Evolutionary conservation across 2,888 invertebrate species (phyloP), one percentile per base, ranked within the genome.

Genomic region (Cheilosia grossa): DNA sequence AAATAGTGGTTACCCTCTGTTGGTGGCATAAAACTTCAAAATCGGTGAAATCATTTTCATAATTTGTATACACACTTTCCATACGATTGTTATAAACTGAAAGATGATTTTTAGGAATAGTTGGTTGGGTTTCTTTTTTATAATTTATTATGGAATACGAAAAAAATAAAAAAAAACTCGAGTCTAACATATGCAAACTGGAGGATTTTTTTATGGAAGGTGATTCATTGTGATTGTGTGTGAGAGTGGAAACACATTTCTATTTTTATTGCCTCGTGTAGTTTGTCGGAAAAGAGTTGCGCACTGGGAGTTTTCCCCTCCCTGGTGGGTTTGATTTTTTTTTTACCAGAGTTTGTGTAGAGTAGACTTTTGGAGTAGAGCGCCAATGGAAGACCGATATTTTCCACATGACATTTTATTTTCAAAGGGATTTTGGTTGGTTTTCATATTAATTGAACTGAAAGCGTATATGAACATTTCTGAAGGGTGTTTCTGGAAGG

Each of bases 211-310:
- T 17, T 37, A 13, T 64, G 19, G 61, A 78, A 82, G 72, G 82
- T 79, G 82, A 79, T 73, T 73, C 64, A 74, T 64, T 79, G 53
- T 64, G 63, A 69, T 61, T 56, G 61, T 79, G 67, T 73, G 79
- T 33, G 75, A 73, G 77, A 82, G 82, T 66, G 67, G 30, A 82
- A 61, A 70, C 64, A 80, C 59, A 81, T 75, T 85, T 85, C 83
- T 85, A 80, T 85, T 85, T 85, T 85, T 75, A 85, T 66, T 85
- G 74, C 80, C 59, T 75, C 66, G 80, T 49, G 64, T 80, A 66
- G 69, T 47, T 79, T 79, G 67, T 74, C 58, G 30, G 56, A 70
- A 70, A 80, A 70, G 80, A 85, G 83, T 75, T 85, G 83, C 83
- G 83, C 83, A 85, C 66, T 85, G 69, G 64, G 47, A 67, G 30